phyloP scores from a whole-genome alignment of 2,797 vertebrate species.

The Hydrophis major region DNA sequence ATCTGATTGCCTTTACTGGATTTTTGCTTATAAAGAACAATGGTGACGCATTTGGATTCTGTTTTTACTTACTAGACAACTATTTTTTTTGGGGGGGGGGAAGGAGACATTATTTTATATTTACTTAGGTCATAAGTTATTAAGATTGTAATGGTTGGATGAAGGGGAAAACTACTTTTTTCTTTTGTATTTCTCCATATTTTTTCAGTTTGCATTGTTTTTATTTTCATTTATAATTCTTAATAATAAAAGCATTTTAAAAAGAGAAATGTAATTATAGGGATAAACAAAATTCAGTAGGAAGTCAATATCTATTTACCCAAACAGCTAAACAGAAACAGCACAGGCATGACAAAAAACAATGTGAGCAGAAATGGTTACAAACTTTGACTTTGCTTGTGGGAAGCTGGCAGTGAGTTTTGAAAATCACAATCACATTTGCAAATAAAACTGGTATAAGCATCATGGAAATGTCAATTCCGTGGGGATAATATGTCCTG shows the following conservation, averaged over 20 bases:
- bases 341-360: not conserved
- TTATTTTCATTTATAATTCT: not conserved
- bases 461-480: not conserved
- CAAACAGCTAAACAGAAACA: not conserved
- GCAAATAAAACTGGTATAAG: not conserved
- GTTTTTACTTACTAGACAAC: not conserved
- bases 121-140: not conserved
- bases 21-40: not conserved
- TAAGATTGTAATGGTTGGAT: not conserved
- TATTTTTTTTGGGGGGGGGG: not conserved
- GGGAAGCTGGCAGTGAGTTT: not conserved
- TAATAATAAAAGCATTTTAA: not conserved
- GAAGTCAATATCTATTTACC: not conserved
- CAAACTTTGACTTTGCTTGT: not conserved
- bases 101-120: not conserved
- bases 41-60: not conserved
- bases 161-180: not conserved
- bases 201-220: not conserved
- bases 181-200: not conserved
- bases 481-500: not conserved
- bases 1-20: not conserved
- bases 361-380: not conserved
- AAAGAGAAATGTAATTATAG: not conserved
- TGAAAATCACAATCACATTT: not conserved
- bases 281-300: not conserved